Conservation (phyloP, 2,797 vertebrate genomes). For the Spinus pinus region DNA sequence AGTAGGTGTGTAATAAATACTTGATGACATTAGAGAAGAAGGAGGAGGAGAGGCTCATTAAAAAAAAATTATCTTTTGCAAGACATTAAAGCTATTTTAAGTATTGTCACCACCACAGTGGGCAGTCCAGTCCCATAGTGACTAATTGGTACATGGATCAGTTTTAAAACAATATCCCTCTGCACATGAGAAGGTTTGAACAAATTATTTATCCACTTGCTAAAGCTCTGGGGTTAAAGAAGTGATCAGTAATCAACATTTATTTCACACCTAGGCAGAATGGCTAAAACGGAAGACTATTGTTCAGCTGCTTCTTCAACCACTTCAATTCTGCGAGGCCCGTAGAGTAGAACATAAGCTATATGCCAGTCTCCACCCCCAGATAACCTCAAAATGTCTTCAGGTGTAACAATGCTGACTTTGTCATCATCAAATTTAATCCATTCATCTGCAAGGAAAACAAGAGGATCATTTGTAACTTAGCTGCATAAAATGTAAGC, state of each 20-base stretch:
- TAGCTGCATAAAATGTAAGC: neutral
- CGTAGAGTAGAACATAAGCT: constrained; percentile 97
- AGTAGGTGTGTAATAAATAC: constrained; percentile 80
- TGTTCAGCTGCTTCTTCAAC: constrained; percentile 83
- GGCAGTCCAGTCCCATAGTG: constrained; percentile 45
- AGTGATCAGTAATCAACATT: constrained; percentile 82
- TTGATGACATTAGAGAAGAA: constrained; percentile 28
- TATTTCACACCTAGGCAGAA: constrained; percentile 97
- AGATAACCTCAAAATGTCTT: constrained; percentile 95
- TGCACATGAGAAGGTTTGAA: constrained; percentile 54
- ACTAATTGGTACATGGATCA: constrained; percentile 17
- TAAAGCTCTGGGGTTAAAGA: constrained; percentile 73
- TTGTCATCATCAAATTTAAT: constrained; percentile 99
- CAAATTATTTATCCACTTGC: constrained; percentile 52
- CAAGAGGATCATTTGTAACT: neutral
- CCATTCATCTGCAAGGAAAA: constrained; percentile 89
- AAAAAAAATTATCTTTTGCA: constrained; percentile 33
- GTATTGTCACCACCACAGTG: constrained; percentile 28
- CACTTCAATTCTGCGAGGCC: constrained; percentile 90
- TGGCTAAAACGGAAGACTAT: constrained; percentile 81
- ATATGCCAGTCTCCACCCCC: constrained; percentile 99
- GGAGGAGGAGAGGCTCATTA: neutral
- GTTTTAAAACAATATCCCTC: constrained; percentile 38
- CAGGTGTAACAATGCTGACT: constrained; percentile 95
- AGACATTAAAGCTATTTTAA: constrained; percentile 71